Conservation (phyloP, 1,140 invertebrate genomes). For the Drosophila santomea region DNA sequence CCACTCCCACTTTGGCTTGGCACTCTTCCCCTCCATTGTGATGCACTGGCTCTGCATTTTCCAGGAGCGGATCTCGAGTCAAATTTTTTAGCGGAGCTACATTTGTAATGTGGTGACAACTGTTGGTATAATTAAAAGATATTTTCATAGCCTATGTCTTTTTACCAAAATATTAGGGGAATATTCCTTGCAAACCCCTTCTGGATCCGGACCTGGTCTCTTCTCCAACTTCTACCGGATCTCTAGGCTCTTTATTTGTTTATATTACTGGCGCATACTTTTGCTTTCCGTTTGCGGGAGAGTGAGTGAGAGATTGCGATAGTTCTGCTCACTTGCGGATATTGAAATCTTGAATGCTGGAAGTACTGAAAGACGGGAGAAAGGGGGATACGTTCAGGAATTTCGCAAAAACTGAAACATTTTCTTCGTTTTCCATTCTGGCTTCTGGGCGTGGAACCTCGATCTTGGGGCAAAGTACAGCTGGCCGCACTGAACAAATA, state of each 20-base stretch:
- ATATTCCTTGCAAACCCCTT: background rate
- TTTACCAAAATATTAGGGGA: background rate
- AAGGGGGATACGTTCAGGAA: slow-evolving; percentile 33
- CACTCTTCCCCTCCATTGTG: slow-evolving; percentile 8
- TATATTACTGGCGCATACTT: slow-evolving; percentile 78
- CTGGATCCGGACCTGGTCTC: background rate
- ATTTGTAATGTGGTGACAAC: background rate
- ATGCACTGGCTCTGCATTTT: slow-evolving; percentile 11
- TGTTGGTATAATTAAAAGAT: background rate
- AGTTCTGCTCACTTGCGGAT: slow-evolving; percentile 15
- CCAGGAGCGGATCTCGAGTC: background rate
- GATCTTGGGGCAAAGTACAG: slow-evolving; percentile 72
- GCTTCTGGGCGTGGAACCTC: slow-evolving; percentile 25
- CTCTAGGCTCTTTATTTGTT: slow-evolving; percentile 76
- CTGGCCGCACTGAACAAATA: slow-evolving; percentile 1
- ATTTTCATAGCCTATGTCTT: background rate
- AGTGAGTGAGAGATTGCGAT: background rate
- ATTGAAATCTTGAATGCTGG: slow-evolving; percentile 41
- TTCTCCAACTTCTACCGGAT: slow-evolving; percentile 54
- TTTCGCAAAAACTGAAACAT: slow-evolving; percentile 59
- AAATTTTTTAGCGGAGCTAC: too few relatives aligned
- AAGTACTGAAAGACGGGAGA: slow-evolving; percentile 30
- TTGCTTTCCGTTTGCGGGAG: slow-evolving; percentile 64
- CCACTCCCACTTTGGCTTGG: slow-evolving; percentile 26
- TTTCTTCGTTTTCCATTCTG: slow-evolving; percentile 16